Conservation (phyloP, 2,797 vertebrate genomes). For the Leptodactylus fallax region DNA sequence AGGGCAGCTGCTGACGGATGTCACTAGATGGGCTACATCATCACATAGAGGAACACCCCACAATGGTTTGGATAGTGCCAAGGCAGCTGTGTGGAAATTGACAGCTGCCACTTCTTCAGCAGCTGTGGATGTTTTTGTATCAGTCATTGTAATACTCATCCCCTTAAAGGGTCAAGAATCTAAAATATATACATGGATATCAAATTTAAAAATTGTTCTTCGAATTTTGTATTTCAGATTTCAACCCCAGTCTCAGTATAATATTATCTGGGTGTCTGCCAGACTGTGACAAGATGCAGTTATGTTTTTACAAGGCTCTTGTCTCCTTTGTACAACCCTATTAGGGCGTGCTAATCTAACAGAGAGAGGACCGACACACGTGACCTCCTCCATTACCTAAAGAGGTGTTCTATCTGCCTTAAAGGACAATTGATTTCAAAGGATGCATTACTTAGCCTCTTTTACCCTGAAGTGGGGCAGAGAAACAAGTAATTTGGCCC, state of each 20-base stretch:
- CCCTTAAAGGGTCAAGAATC: background rate
- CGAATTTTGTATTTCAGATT: too few relatives aligned
- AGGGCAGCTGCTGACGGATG: slow-evolving; percentile 26
- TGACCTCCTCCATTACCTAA: background rate
- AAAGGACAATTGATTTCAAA: background rate
- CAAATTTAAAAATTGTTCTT: background rate
- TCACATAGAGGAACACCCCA: slow-evolving; percentile 17
- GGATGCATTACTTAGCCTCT: background rate
- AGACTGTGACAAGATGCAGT: background rate
- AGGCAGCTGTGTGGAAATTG: slow-evolving; percentile 25
- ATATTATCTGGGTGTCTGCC: too few relatives aligned
- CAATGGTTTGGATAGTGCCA: slow-evolving; percentile 12
- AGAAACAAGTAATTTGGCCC: background rate
- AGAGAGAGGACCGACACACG: background rate
- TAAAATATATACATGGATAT: background rate
- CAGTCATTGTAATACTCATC: background rate
- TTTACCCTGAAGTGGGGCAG: background rate
- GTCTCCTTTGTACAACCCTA: background rate
- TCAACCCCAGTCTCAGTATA: too few relatives aligned
- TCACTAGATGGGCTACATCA: background rate
- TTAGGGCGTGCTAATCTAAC: background rate
- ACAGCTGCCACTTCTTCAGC: slow-evolving; percentile 26
- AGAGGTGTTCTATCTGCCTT: background rate
- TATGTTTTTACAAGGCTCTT: background rate
- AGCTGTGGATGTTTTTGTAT: background rate